Evolutionary conservation across 2,888 invertebrate genomes (phyloP).

Genomic region (Encarsia formosa): DNA sequence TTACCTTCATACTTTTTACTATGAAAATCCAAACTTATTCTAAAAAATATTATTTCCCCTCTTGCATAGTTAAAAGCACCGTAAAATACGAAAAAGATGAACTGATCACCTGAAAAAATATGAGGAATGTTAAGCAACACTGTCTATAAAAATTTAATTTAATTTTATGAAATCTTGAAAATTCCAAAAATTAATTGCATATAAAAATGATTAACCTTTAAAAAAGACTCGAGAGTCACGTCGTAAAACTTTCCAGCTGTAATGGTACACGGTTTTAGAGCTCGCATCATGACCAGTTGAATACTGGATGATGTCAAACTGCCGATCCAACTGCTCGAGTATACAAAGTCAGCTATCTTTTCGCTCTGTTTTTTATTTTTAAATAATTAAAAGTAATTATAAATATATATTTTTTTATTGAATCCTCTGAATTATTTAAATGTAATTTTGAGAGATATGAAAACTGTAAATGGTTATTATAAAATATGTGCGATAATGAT

Average conservation of each 20-base stretch:
- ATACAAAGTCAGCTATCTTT: slow-evolving; percentile 35
- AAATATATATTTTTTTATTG: slow-evolving; percentile 35
- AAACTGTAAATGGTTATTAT: too few species aligned
- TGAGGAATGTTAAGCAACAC: too few species aligned
- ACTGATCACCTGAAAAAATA: slow-evolving; percentile 36
- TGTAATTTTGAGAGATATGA: too few species aligned
- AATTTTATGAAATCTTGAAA: neutral
- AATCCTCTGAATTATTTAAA: neutral
- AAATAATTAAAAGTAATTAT: slow-evolving; percentile 37
- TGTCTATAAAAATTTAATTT: too few species aligned
- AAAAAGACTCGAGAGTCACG: slow-evolving; percentile 41
- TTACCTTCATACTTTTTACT: too few species aligned
- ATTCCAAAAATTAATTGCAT: too few species aligned
- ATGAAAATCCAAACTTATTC: slow-evolving; percentile 8
- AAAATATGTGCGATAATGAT: too few species aligned
- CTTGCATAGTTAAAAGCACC: slow-evolving; percentile 33
- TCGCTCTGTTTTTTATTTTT: slow-evolving; percentile 36
- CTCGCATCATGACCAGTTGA: slow-evolving; percentile 38
- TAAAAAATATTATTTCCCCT: slow-evolving; percentile 34
- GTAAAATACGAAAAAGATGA: slow-evolving; percentile 44
- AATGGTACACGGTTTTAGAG: slow-evolving; percentile 36
- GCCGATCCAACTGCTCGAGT: slow-evolving; percentile 36
- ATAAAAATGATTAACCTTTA: slow-evolving; percentile 34
- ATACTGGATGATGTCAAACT: slow-evolving; percentile 27
- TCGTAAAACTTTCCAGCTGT: slow-evolving; percentile 44